Percentiles rank a stretch among this genome's conserved stretches.
phyloP scores from a whole-genome alignment of 2,888 invertebrate species.

The Hyppa rectilinea region DNA sequence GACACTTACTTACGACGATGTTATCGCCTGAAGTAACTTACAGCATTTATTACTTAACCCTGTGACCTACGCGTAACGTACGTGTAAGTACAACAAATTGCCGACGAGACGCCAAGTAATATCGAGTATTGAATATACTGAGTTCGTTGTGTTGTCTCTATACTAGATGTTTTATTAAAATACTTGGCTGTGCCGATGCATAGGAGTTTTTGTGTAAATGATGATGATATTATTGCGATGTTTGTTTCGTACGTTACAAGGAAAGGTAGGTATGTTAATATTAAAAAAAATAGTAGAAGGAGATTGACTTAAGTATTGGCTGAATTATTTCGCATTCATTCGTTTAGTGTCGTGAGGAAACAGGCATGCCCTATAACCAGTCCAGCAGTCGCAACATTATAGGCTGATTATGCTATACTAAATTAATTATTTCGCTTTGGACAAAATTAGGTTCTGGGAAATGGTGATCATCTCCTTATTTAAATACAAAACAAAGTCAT shows the following conservation, averaged over 20 bases:
- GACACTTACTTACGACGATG: conserved; percentile 34
- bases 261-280: neutral
- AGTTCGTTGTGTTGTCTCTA: conserved; percentile 15
- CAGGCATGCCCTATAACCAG: too few species aligned
- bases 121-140: conserved; percentile 43
- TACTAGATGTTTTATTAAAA: conserved; percentile 32
- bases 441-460: too few species aligned
- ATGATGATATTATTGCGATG: too few species aligned
- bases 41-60: conserved; percentile 50
- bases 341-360: too few species aligned
- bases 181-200: neutral
- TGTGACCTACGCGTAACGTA: conserved; percentile 36
- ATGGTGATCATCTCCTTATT: too few species aligned
- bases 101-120: conserved; percentile 24
- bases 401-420: too few species aligned
- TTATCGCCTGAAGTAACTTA: conserved; percentile 35
- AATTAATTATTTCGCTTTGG: neutral
- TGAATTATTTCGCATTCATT: too few species aligned
- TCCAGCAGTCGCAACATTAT: too few species aligned
- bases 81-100: conserved; percentile 48
- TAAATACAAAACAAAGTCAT: neutral
- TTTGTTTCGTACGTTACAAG: neutral
- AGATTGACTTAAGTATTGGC: too few species aligned
- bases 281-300: too few species aligned
- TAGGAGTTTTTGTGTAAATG: neutral